Evolutionary conservation across 2,797 vertebrate species (phyloP).

Genomic region (Cetoscarus ocellatus): DNA sequence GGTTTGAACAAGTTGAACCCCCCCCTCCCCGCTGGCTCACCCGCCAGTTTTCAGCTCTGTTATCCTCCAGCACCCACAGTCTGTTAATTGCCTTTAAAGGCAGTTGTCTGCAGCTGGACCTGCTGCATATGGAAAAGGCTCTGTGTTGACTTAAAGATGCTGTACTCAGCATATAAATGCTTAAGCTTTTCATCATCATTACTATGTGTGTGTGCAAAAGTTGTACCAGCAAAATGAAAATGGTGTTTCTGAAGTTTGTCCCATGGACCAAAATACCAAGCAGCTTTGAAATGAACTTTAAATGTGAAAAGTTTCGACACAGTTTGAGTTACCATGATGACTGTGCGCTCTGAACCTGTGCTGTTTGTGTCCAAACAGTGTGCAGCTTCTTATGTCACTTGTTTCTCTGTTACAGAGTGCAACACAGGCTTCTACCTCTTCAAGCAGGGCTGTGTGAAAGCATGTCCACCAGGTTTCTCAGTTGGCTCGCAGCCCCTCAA

Average conservation of each 20-base stretch:
- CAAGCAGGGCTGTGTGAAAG: constrained; percentile 91
- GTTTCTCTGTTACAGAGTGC: constrained; percentile 86
- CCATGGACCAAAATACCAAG: not conserved
- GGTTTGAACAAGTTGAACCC: constrained; percentile 3
- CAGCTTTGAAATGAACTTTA: not conserved
- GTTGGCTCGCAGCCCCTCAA: constrained; percentile 80
- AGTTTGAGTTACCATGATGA: not conserved
- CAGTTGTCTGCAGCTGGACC: constrained; percentile 59
- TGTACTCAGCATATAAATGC: constrained; percentile 46
- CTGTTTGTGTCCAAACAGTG: not conserved
- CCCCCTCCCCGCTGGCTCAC: constrained; percentile 10
- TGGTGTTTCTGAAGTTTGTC: not conserved
- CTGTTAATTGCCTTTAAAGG: constrained; percentile 57
- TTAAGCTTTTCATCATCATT: constrained; percentile 33
- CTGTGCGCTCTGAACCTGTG: not conserved
- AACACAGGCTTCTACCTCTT: constrained; percentile 92
- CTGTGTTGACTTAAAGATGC: constrained; percentile 46
- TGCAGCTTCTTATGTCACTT: not conserved
- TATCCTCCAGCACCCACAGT: constrained; percentile 16
- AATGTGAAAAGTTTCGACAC: not conserved
- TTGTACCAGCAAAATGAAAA: constrained; percentile 15
- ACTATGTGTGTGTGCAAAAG: constrained; percentile 3
- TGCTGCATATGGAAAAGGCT: constrained; percentile 49
- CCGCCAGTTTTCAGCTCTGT: constrained; percentile 42
- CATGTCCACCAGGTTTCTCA: constrained; percentile 88